Evolutionary conservation across 2,888 invertebrate species (phyloP), one percentile per base, ranked within the genome.

Genomic region (Pachymerium ferrugineum): DNA sequence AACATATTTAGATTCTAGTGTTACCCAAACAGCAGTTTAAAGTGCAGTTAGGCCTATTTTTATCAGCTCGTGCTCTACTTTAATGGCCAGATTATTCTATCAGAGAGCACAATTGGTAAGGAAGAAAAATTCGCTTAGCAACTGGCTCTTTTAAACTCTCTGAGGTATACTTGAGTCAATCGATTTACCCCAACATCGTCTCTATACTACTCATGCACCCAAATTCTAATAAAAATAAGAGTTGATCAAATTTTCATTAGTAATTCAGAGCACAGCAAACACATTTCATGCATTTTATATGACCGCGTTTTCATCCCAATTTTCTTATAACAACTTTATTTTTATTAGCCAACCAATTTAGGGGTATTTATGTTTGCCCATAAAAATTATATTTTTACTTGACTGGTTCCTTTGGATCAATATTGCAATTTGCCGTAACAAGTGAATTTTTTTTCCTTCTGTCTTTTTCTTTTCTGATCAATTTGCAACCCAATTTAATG

Each of bases 191-290:
- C 62, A 14, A 62, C 62, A 10, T 62, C 62, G 62, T 62, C 28
- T n/a, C 62, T 28, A 62, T n/a, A 38, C 25, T 62, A 28, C 62
- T 62, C 62, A 62, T 62, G 62, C 62, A 62, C 25, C 62, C 62
- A 62, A 62, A 62, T 62, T 62, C 25, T 62, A 62, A 62, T 62
- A 62, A 62, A 62, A 62, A 62, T 28, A 14, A 62, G 28, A 62
- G 28, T 62, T 62, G 62, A 62, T 62, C 62, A 62, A 62, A 62
- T 62, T 62, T 62, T 62, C 62, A 62, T 62, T 62, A 62, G 62
- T 22, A 62, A 62, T 62, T 62, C 62, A n/a, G 25, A 38, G n/a
- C 14, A 4, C 12, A 62, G 62, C 22, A 62, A 62, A 62, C 28
- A 10, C 28, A 28, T 62, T 28, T 62, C 62, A 62, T 62, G 12